Evolutionary conservation across 2,888 invertebrate species (phyloP).

Genomic region (Acrobasis consociella): DNA sequence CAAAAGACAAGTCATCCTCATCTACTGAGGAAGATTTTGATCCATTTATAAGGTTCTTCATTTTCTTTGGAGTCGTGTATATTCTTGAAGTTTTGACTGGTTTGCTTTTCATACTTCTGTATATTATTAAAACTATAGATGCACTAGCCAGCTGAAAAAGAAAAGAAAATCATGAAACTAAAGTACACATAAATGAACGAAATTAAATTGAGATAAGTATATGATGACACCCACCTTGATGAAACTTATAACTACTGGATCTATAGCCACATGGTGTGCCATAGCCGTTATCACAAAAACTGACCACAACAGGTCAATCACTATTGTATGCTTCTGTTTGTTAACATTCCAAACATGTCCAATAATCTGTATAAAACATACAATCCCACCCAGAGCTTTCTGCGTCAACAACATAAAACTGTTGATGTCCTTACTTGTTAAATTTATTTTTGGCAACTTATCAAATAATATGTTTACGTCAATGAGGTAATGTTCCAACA

Average conservation of each 20-base stretch:
- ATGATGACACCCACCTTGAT: conserved; percentile 59
- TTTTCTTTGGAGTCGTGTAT: conserved; percentile 50
- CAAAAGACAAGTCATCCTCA: conserved; percentile 60
- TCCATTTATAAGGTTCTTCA: conserved; percentile 55
- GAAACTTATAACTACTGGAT: conserved; percentile 54
- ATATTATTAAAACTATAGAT: conserved; percentile 57
- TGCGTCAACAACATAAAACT: conserved; percentile 57
- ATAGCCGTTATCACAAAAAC: conserved; percentile 60
- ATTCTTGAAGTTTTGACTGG: conserved; percentile 39
- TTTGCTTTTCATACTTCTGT: conserved; percentile 54
- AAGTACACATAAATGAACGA: background rate
- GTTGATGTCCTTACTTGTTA: conserved; percentile 49
- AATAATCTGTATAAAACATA: conserved; percentile 67
- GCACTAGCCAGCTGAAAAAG: conserved; percentile 59
- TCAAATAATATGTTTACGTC: conserved; percentile 52
- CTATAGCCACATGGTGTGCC: conserved; percentile 47
- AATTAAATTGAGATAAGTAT: background rate
- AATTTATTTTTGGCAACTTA: conserved; percentile 52
- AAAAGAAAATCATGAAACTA: conserved; percentile 7
- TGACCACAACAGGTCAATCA: conserved; percentile 69
- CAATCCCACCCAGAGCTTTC: conserved; percentile 62
- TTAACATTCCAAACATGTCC: conserved; percentile 68
- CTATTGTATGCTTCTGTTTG: conserved; percentile 58
- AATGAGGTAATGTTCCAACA: conserved; percentile 58
- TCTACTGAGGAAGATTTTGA: conserved; percentile 48